A percentile compares a stretch with the other conserved stretches of the same genome.
These are phyloP conservation scores for Dinomys branickii DNA, from an alignment of 2,113 vertebrate species.

Conservation along the genomic window DNA sequence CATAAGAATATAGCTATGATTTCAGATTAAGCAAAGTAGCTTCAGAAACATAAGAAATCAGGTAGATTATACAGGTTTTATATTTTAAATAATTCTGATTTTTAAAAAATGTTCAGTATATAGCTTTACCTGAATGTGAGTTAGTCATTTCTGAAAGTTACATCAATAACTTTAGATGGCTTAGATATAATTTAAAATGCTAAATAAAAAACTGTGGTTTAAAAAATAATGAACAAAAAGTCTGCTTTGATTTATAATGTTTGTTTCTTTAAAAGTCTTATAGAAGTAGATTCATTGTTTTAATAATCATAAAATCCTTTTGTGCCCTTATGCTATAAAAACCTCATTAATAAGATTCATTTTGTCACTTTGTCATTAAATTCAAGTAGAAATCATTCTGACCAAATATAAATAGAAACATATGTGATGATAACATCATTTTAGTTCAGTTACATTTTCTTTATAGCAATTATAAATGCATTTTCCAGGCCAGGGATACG, in stretches of 20 bases:
- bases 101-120: not conserved
- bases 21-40: not conserved
- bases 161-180: not conserved
- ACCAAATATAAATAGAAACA: constrained; percentile 79
- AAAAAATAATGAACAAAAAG: not conserved
- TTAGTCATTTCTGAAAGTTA: constrained; percentile 6
- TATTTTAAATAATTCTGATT: not conserved
- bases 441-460: constrained; percentile 38
- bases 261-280: constrained; percentile 82
- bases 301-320: constrained; percentile 82
- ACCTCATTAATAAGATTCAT: constrained; percentile 79
- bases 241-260: not conserved
- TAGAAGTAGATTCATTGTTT: constrained; percentile 75
- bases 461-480: constrained; percentile 73
- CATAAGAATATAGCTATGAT: not conserved
- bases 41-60: not conserved
- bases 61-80: not conserved
- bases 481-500: not conserved
- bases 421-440: constrained; percentile 69
- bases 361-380: constrained; percentile 64
- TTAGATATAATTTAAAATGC: constrained; percentile 21
- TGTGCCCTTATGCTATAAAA: constrained; percentile 75
- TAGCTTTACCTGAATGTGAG: not conserved
- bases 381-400: constrained; percentile 81
- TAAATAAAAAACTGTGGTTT: not conserved